Base-by-base conservation (phyloP, 2,888 invertebrate genomes). In the Chironomus tentans region DNA sequence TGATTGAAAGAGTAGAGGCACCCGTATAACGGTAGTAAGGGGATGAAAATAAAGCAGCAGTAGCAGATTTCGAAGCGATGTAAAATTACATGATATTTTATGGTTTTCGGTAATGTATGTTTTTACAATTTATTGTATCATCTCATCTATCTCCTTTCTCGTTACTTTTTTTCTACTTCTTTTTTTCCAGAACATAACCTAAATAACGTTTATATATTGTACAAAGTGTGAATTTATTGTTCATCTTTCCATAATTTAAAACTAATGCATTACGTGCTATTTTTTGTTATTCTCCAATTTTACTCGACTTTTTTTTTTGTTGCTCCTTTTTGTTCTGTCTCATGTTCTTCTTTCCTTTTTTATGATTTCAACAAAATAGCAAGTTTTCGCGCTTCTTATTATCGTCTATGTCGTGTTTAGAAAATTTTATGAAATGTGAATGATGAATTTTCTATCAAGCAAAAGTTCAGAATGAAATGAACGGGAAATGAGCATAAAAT, bases 261-360 rank as follows among this genome's bases (percentile, higher is more conserved):
- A 72, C 72, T 62, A 72, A 62, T 72, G 72, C 72, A 72, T 46
- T 62, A 72, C 72, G 72, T 72, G 72, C 72, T 15, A 50, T 61
- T 72, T 62, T 21, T 62, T 71, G 24, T 38, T 38, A 38, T 38
- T 38, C 38, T 38, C 38, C 38, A 38, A 38, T 38, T 38, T 38
- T 38, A 38, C 10, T 10, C 38, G 38, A n/a, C 10, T n/a, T n/a
- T n/a, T n/a, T n/a, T n/a, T n/a, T n/a, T n/a, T n/a, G n/a, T n/a
- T 70, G 7, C 48, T 50, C 56, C 38, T 38, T 38, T 38, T 70
- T 50, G 2, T 50, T 70, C 47, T 70, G n/a, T 18, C 18, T 70
- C 47, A 1, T 5, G 46, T 46, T 70, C 46, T 47, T 15, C 10
- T 47, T 70, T 46, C 3, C 6, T 15, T 56, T 56, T 56, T n/a